A percentile compares a stretch with the other conserved stretches of the same genome.
These are phyloP conservation scores for Geophilus truncorum DNA, from an alignment of 2,888 invertebrate genomes.

Conservation along the genomic window DNA sequence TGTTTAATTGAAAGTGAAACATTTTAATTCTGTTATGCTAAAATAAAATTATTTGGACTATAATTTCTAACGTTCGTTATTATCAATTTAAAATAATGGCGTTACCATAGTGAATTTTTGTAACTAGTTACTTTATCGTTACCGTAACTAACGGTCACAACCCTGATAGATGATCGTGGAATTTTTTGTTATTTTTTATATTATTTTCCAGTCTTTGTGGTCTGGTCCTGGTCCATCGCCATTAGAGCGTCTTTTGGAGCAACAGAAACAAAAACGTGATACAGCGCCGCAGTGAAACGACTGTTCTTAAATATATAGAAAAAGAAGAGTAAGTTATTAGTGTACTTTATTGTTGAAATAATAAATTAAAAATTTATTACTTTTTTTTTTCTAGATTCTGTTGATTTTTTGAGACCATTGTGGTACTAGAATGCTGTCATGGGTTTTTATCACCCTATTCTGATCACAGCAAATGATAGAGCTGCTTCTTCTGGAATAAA, in stretches of 20 bases:
- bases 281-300: constrained; percentile 47
- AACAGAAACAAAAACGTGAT: constrained; percentile 58
- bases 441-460: not conserved
- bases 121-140: too few relatives aligned
- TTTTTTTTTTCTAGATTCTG: not conserved
- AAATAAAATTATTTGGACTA: too few relatives aligned
- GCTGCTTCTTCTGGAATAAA: constrained; percentile 27
- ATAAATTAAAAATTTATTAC: too few relatives aligned
- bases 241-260: constrained; percentile 70
- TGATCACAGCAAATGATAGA: constrained; percentile 16
- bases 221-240: constrained; percentile 72
- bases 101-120: not conserved
- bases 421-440: constrained; percentile 20
- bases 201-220: constrained; percentile 63
- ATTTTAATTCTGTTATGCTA: too few relatives aligned
- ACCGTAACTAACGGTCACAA: too few relatives aligned
- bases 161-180: too few relatives aligned
- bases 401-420: constrained; percentile 22
- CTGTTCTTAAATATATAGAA: not conserved
- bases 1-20: too few relatives aligned
- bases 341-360: too few relatives aligned
- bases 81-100: too few relatives aligned
- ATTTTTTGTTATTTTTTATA: too few relatives aligned
- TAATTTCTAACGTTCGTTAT: too few relatives aligned
- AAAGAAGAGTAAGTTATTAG: constrained; percentile 31